Percentiles rank a stretch among this genome's conserved stretches.
phyloP scores from a whole-genome alignment of 2,797 vertebrate genomes.

The Typhlichthys subterraneus region DNA sequence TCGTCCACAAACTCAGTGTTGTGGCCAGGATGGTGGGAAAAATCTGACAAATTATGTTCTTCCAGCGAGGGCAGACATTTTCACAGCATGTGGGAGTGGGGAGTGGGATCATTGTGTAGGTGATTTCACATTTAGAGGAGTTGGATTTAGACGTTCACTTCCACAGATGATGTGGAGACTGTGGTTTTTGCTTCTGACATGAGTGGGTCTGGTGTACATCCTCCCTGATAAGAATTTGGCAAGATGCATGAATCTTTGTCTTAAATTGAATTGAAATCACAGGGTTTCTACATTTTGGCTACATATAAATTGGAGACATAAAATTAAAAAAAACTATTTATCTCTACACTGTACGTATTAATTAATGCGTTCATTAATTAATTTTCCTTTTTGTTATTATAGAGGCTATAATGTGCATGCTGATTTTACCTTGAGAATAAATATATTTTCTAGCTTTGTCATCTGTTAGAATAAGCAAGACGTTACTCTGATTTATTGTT shows the following conservation, averaged over 20 bases:
- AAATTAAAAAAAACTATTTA: neutral
- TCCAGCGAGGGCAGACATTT: no score
- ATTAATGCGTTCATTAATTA: neutral
- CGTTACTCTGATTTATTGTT: neutral
- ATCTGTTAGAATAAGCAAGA: neutral
- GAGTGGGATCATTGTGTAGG: no score
- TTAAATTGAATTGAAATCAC: slow-evolving; percentile 6
- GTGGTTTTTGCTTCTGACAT: no score
- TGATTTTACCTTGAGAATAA: neutral
- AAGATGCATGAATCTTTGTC: slow-evolving; percentile 11
- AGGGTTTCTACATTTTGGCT: slow-evolving; percentile 1
- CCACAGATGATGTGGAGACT: no score
- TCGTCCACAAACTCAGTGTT: no score
- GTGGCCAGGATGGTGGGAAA: no score
- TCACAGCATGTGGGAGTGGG: no score
- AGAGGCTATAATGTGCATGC: neutral
- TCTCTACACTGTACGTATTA: neutral
- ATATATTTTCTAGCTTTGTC: neutral
- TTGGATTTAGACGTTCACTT: no score
- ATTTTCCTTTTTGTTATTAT: neutral
- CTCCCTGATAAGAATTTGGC: no score
- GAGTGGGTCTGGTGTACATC: no score
- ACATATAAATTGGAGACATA: neutral
- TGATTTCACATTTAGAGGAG: no score
- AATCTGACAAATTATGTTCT: no score